Evolutionary conservation across 2,888 invertebrate genomes (phyloP).

Genomic region (Synergus laeviventris): DNA sequence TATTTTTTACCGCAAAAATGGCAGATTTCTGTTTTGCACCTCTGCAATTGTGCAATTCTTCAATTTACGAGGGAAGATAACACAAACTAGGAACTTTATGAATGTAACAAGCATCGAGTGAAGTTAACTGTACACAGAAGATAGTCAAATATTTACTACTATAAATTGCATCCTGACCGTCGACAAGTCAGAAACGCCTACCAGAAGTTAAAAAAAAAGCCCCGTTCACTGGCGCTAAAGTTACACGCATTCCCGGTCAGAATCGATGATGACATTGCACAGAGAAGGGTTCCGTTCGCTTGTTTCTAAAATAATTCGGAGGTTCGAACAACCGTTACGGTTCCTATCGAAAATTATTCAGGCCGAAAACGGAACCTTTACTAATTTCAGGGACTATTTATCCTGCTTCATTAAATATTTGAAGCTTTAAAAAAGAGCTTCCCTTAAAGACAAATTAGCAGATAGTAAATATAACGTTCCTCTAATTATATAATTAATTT

Average conservation of each 20-base stretch:
- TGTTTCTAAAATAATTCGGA: conserved; percentile 58
- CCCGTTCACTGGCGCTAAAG: conserved; percentile 32
- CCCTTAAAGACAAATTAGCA: no score
- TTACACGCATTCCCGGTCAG: conserved; percentile 19
- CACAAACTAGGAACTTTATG: neutral
- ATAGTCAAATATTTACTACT: conserved; percentile 26
- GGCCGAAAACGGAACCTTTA: conserved; percentile 37
- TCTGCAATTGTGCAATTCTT: neutral
- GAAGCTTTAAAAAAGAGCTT: neutral
- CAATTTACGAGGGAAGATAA: neutral
- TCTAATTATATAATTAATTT: no score
- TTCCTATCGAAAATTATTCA: conserved; percentile 52
- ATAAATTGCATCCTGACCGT: conserved; percentile 58
- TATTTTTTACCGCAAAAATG: neutral
- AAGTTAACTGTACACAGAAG: conserved; percentile 18
- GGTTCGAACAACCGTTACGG: conserved; percentile 59
- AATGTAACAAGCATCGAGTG: neutral
- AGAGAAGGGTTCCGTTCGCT: conserved; percentile 4
- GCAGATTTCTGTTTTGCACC: neutral
- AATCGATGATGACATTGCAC: conserved; percentile 3
- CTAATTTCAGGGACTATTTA: conserved; percentile 21
- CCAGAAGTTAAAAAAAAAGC: conserved; percentile 3
- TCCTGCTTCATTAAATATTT: neutral
- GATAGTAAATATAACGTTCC: no score
- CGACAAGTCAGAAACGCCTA: conserved; percentile 56